Evolutionary conservation across 1,140 invertebrate genomes (phyloP).

Genomic region (Propsilocerus akamusi): DNA sequence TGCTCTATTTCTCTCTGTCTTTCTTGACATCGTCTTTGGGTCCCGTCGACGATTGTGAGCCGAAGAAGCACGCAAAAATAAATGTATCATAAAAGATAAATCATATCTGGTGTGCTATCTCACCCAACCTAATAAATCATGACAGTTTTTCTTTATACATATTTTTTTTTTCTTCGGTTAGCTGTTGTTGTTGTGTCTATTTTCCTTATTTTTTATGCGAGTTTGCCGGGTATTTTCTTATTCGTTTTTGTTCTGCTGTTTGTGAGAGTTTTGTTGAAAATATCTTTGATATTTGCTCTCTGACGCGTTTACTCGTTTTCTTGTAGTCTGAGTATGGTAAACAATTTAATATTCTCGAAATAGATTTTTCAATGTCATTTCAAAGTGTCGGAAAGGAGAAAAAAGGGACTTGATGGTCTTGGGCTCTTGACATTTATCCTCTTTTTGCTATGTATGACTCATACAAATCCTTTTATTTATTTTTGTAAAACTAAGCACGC

Average conservation of each 20-base stretch:
- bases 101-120: constrained; percentile 3
- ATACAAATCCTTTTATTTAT: no score
- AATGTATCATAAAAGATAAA: constrained; percentile 3
- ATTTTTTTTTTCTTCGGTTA: not conserved
- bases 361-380: constrained; percentile 4
- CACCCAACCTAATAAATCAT: constrained; percentile 1
- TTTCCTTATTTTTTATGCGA: not conserved
- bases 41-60: no score
- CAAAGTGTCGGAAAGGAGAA: constrained; percentile 2
- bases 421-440: not conserved
- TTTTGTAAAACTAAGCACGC: no score
- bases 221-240: not conserved
- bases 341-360: constrained; percentile 3
- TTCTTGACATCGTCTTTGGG: no score
- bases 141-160: constrained; percentile 1
- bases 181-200: not conserved
- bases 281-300: constrained; percentile 4
- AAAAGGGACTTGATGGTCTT: no score
- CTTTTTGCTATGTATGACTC: no score
- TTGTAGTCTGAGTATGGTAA: not conserved
- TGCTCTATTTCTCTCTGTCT: not conserved
- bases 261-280: no score
- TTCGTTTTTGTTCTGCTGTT: not conserved
- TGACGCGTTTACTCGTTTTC: no score
- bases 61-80: no score